Percentiles rank a stretch among this genome's conserved stretches.
These are phyloP conservation scores for Verasper variegatus DNA, from an alignment of 2,113 vertebrate species.

Conservation along the genomic window DNA sequence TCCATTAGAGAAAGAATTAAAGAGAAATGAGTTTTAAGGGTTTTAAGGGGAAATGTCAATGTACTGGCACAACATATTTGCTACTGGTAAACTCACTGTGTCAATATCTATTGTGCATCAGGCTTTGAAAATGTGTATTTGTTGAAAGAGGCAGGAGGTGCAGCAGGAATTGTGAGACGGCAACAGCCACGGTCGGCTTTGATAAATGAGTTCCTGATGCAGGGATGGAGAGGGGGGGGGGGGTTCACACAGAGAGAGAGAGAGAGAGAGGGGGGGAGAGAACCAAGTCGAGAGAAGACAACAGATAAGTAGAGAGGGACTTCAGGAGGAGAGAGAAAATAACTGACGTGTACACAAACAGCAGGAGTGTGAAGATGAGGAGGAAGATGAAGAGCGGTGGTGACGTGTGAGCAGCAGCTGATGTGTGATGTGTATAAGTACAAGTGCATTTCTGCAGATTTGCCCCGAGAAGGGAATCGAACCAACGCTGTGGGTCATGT, in stretches of 20 bases:
- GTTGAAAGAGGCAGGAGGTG: conserved; percentile 13
- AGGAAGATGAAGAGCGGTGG: too few relatives aligned
- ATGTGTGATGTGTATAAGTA: too few relatives aligned
- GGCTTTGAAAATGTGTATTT: conserved; percentile 31
- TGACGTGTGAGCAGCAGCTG: neutral
- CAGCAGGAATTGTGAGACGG: conserved; percentile 11
- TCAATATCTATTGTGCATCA: neutral
- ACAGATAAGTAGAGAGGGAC: neutral
- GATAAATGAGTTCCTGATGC: conserved; percentile 46
- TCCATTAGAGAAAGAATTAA: too few relatives aligned
- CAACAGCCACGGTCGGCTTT: conserved; percentile 27
- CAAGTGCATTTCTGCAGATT: too few relatives aligned
- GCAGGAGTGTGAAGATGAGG: too few relatives aligned
- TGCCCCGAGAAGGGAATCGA: neutral
- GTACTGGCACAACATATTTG: neutral
- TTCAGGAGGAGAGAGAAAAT: neutral
- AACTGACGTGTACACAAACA: neutral
- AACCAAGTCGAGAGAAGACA: too few relatives aligned
- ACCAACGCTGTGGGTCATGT: neutral
- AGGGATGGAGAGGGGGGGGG: neutral
- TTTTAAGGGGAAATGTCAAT: neutral
- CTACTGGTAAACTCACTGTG: too few relatives aligned
- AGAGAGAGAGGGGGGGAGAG: neutral
- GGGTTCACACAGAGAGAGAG: neutral
- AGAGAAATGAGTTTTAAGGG: too few relatives aligned